A percentile compares a stretch with the other conserved stretches of the same genome.
These are phyloP conservation scores for Forficula auricularia DNA, from an alignment of 1,140 invertebrate genomes.

Conservation along the genomic window DNA sequence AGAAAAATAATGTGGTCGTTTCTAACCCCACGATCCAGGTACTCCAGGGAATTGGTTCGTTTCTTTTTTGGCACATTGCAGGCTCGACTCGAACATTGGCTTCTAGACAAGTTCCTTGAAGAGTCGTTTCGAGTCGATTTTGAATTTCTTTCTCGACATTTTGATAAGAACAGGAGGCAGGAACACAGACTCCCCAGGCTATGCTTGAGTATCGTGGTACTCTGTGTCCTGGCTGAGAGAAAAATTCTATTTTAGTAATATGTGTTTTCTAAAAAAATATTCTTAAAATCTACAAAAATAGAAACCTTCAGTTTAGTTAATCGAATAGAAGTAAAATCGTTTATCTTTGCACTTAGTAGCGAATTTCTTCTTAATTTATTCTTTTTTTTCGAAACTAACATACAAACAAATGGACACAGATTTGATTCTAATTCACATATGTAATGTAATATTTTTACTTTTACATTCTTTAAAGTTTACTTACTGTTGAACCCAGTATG, in stretches of 20 bases:
- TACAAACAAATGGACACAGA: too few species aligned
- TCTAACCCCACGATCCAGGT: conserved; percentile 32
- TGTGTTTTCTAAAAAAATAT: conserved; percentile 5
- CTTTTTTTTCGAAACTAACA: too few species aligned
- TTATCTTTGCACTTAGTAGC: too few species aligned
- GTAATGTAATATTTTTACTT: too few species aligned
- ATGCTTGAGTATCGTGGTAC: conserved; percentile 40
- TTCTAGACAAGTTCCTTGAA: conserved; percentile 28
- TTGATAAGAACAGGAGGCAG: conserved; percentile 31
- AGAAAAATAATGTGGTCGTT: too few species aligned
- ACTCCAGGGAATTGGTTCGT: conserved; percentile 21
- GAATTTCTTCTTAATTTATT: too few species aligned
- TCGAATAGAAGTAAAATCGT: background rate
- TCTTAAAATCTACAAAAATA: conserved; percentile 5
- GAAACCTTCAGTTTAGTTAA: background rate
- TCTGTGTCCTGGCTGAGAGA: conserved; percentile 40
- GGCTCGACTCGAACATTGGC: conserved; percentile 34
- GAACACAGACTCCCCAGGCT: conserved; percentile 43
- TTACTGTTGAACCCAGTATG: too few species aligned
- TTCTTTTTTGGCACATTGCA: conserved; percentile 37
- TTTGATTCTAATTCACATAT: too few species aligned
- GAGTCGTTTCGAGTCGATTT: conserved; percentile 27
- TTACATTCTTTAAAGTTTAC: too few species aligned
- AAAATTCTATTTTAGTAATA: conserved; percentile 8
- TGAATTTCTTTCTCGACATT: conserved; percentile 37